Conservation (phyloP, 2,888 invertebrate species). For the Macaria notata region DNA sequence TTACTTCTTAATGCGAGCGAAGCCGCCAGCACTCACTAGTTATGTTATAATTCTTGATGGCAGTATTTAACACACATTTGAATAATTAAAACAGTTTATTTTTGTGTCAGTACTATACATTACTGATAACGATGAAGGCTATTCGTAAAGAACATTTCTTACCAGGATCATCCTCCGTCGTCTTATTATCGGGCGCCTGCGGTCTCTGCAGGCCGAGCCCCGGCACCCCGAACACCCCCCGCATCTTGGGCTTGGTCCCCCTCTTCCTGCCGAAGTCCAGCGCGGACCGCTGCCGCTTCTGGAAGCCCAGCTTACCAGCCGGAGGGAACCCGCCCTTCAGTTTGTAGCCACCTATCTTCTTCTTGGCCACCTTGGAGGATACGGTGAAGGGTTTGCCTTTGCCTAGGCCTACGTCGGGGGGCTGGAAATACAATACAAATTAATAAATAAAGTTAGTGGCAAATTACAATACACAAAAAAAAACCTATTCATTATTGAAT, state of each 20-base stretch:
- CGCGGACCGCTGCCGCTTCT: conserved; percentile 87
- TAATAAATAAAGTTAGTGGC: conserved; percentile 4
- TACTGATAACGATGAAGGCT: too few species aligned
- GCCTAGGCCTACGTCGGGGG: conserved; percentile 85
- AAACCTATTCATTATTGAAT: too few species aligned
- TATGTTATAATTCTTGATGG: too few species aligned
- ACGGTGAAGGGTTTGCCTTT: conserved; percentile 91
- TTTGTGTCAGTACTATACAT: too few species aligned
- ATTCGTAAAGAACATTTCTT: conserved; percentile 15
- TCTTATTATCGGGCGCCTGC: conserved; percentile 80
- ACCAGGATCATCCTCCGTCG: conserved; percentile 77
- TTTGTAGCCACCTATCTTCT: conserved; percentile 86
- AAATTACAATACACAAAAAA: too few species aligned
- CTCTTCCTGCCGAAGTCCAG: conserved; percentile 90
- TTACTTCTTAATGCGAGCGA: too few species aligned
- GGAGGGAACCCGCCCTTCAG: conserved; percentile 85
- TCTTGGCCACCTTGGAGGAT: conserved; percentile 89
- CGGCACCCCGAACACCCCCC: conserved; percentile 91
- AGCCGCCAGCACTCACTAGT: too few species aligned
- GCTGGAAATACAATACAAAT: too few species aligned
- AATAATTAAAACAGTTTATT: too few species aligned
- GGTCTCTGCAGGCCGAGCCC: conserved; percentile 88
- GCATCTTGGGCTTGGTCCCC: conserved; percentile 93
- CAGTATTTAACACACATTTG: too few species aligned
- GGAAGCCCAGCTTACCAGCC: conserved; percentile 86